Evolutionary conservation across 2,113 vertebrate species (phyloP).

Genomic region (Zosterops lateralis): DNA sequence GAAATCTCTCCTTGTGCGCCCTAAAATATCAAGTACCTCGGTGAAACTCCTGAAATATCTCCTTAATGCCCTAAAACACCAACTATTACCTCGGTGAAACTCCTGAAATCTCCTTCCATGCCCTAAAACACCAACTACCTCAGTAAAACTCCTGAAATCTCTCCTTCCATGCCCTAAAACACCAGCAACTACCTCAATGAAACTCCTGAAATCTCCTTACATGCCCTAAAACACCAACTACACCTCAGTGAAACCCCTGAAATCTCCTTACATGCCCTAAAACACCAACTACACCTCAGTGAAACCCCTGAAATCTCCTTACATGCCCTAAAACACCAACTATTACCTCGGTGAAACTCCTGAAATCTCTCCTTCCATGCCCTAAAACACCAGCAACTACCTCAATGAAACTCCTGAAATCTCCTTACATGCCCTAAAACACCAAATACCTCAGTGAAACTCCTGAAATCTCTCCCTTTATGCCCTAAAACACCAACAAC

Average conservation of each 20-base stretch:
- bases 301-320: not conserved
- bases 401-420: too few species aligned
- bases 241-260: not conserved
- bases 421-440: too few species aligned
- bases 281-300: not conserved
- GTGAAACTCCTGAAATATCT: not conserved
- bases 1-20: not conserved
- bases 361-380: too few species aligned
- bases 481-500: too few species aligned
- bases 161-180: accelerated
- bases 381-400: too few species aligned
- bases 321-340: accelerated
- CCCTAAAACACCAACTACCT: not conserved
- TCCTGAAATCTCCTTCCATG: not conserved
- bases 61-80: not conserved
- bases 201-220: too few species aligned
- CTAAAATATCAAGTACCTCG: too few species aligned
- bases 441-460: not conserved
- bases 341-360: not conserved
- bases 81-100: not conserved
- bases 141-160: not conserved
- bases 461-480: not conserved
- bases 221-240: too few species aligned
- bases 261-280: not conserved
- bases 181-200: not conserved